A percentile compares a stretch with the other conserved stretches of the same genome.
phyloP scores from a whole-genome alignment of 2,888 invertebrate genomes.

The Phalera bucephala region DNA sequence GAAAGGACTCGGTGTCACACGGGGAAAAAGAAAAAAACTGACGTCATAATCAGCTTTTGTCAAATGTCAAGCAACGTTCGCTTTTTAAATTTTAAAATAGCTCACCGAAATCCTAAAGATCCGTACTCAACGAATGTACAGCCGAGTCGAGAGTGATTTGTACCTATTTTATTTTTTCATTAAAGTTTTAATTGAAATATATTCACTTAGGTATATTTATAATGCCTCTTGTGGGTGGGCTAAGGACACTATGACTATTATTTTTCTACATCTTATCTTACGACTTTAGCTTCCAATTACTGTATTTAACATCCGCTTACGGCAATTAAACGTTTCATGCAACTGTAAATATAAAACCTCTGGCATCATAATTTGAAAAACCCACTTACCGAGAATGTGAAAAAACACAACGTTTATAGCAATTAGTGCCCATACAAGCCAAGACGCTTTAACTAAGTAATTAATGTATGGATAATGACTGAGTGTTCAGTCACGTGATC shows the following conservation, averaged over 20 bases:
- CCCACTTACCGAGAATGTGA: constrained; percentile 70
- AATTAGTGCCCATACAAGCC: constrained; percentile 72
- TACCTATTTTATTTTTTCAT: neutral
- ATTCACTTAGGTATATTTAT: neutral
- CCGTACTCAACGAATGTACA: constrained; percentile 32
- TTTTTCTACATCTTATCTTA: constrained; percentile 48
- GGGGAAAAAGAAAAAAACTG: constrained; percentile 66
- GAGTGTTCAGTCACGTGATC: constrained; percentile 40
- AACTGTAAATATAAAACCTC: constrained; percentile 76
- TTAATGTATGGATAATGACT: constrained; percentile 58
- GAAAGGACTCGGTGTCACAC: constrained; percentile 65
- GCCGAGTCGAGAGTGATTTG: constrained; percentile 14
- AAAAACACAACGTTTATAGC: constrained; percentile 74
- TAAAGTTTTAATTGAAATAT: neutral
- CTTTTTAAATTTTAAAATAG: constrained; percentile 74
- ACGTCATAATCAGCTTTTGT: constrained; percentile 83
- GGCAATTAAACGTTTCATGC: constrained; percentile 76
- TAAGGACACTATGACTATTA: neutral
- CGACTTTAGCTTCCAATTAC: constrained; percentile 73
- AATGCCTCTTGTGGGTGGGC: neutral
- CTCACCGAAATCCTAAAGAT: constrained; percentile 54
- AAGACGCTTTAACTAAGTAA: constrained; percentile 65
- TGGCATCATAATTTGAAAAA: constrained; percentile 66
- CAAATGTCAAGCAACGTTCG: constrained; percentile 73
- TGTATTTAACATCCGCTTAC: constrained; percentile 70